Evolutionary conservation across 2,113 vertebrate species (phyloP).

Genomic region (Muntiacus muntjak): DNA sequence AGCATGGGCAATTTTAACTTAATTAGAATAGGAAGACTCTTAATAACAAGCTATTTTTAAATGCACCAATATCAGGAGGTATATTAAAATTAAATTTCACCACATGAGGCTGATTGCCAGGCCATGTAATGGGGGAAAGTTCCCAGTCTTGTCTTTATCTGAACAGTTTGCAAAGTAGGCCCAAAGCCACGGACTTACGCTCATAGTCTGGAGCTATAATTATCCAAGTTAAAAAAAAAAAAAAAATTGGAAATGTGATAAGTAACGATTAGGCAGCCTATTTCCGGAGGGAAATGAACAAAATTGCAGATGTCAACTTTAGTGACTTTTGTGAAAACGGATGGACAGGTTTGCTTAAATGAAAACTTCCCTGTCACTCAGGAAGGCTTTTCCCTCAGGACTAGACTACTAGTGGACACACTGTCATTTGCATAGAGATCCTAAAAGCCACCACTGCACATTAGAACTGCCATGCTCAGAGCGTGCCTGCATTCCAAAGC

Average conservation of each 20-base stretch:
- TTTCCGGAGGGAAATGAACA: conserved; percentile 42
- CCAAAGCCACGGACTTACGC: conserved; percentile 50
- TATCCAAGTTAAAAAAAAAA: conserved; percentile 63
- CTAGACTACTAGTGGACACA: background rate
- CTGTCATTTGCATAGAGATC: background rate
- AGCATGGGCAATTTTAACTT: conserved; percentile 63
- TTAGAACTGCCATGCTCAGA: background rate
- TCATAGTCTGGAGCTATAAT: conserved; percentile 60
- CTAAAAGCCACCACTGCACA: background rate
- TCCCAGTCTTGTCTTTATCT: conserved; percentile 63
- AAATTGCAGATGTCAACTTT: conserved; percentile 12
- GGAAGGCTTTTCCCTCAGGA: background rate
- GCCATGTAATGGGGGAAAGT: conserved; percentile 21
- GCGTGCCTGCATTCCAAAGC: background rate
- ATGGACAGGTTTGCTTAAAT: background rate
- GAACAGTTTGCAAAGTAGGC: conserved; percentile 46
- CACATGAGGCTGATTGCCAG: conserved; percentile 50
- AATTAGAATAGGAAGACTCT: conserved; percentile 71
- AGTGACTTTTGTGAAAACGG: background rate
- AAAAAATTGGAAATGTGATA: conserved; percentile 69
- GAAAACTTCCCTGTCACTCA: conserved; percentile 28
- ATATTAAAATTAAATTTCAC: conserved; percentile 56
- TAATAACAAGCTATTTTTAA: conserved; percentile 69
- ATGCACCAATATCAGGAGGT: conserved; percentile 54
- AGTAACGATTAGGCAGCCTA: background rate